These are phyloP conservation scores for Epiblema foenella DNA, from an alignment of 2,888 invertebrate genomes.

Conservation along the genomic window DNA sequence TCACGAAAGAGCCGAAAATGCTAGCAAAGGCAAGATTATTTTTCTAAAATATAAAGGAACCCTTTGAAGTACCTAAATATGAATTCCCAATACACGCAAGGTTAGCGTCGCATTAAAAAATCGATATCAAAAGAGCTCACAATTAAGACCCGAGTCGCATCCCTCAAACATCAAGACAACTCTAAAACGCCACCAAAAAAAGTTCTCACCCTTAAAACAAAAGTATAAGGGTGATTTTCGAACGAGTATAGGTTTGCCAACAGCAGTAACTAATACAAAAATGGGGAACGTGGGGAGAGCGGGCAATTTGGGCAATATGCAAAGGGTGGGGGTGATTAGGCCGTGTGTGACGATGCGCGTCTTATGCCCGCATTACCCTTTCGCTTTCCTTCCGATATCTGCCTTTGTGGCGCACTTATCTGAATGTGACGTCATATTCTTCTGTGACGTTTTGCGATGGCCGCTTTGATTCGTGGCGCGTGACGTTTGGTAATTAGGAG, in stretches of 20 bases:
- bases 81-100: conserved; percentile 40
- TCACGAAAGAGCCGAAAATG: background rate
- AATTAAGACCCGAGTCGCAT: conserved; percentile 77
- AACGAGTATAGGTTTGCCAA: conserved; percentile 47
- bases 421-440: conserved; percentile 25
- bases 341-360: conserved; percentile 85
- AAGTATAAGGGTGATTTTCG: conserved; percentile 54
- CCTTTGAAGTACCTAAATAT: conserved; percentile 29
- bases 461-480: conserved; percentile 32
- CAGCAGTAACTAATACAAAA: conserved; percentile 50
- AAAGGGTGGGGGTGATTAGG: conserved; percentile 81
- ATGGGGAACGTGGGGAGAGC: conserved; percentile 61
- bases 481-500: conserved; percentile 24
- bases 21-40: conserved; percentile 13
- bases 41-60: conserved; percentile 5
- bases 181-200: conserved; percentile 40
- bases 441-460: conserved; percentile 24
- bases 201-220: conserved; percentile 47
- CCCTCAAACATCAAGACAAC: conserved; percentile 75
- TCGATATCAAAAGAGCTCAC: conserved; percentile 78
- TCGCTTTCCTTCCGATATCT: conserved; percentile 84
- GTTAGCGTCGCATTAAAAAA: conserved; percentile 40
- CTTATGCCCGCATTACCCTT: conserved; percentile 85
- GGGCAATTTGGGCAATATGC: conserved; percentile 84
- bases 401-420: conserved; percentile 69